Evolutionary conservation across 2,888 invertebrate species (phyloP).

Genomic region (Caenorhabditis wallacei): DNA sequence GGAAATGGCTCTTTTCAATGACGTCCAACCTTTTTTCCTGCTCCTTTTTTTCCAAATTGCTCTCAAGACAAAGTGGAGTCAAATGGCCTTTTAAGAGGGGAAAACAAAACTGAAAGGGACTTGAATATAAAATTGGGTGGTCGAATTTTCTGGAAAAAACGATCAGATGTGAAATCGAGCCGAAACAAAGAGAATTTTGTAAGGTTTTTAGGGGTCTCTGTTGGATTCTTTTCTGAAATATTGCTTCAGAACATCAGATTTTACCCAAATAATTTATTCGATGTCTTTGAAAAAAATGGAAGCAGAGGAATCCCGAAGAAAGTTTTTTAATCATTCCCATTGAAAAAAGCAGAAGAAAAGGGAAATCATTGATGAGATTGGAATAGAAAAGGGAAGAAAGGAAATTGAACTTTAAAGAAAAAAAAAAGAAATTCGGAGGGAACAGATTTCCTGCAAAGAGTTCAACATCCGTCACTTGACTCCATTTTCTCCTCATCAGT

Average conservation of each 20-base stretch:
- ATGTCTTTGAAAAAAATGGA: background rate
- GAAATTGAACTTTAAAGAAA: background rate
- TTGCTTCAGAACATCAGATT: background rate
- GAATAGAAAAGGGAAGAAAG: background rate
- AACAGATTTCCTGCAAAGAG: background rate
- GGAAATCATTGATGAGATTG: background rate
- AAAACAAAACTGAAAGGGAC: background rate
- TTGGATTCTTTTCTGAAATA: background rate
- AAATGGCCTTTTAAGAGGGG: slow-evolving; percentile 33
- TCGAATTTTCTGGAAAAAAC: no score
- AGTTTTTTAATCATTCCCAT: background rate
- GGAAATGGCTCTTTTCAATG: slow-evolving; percentile 30
- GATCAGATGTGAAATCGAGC: background rate
- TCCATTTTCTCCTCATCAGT: background rate
- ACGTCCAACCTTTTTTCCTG: slow-evolving; percentile 29
- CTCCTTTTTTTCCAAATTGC: slow-evolving; percentile 21
- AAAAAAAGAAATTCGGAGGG: no score
- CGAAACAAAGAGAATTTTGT: background rate
- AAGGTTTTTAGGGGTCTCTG: no score
- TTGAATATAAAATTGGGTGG: slow-evolving; percentile 5
- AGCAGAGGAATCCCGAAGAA: background rate
- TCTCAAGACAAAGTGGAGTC: slow-evolving; percentile 23
- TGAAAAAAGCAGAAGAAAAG: background rate
- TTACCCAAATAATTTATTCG: background rate
- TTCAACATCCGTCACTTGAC: background rate